Evolutionary conservation across 1,140 invertebrate genomes (phyloP).

Genomic region (Wasmannia auropunctata): DNA sequence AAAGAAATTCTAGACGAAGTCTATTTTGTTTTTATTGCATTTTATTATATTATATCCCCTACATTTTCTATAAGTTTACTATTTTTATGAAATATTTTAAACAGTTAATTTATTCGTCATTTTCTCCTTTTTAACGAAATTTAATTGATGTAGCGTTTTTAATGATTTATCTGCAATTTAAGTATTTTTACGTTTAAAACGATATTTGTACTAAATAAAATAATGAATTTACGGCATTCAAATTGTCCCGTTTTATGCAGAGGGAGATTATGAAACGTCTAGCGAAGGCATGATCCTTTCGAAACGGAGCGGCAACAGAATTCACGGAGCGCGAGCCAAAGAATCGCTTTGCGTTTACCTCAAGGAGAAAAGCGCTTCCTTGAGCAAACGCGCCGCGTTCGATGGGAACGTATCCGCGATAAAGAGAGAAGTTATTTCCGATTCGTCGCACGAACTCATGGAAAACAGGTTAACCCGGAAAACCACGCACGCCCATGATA

Average conservation of each 20-base stretch:
- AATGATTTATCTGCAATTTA: not conserved
- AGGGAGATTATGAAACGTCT: slow-evolving; percentile 73
- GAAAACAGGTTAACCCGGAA: slow-evolving; percentile 1
- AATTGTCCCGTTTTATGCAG: slow-evolving; percentile 11
- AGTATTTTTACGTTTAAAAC: not conserved
- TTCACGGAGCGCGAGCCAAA: not conserved
- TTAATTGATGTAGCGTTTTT: not conserved
- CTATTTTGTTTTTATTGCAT: not conserved
- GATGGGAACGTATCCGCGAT: not conserved
- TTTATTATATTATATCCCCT: not conserved
- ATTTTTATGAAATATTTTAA: slow-evolving; percentile 18
- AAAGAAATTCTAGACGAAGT: not conserved
- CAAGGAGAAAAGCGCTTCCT: not conserved
- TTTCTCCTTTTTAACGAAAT: not conserved
- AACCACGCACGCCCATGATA: not conserved
- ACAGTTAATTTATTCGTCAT: not conserved
- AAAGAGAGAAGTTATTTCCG: slow-evolving; percentile 22
- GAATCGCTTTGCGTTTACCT: not conserved
- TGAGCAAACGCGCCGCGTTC: not conserved
- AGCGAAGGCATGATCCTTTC: slow-evolving; percentile 66
- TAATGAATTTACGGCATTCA: not conserved
- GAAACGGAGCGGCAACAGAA: not conserved
- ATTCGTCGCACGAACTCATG: not conserved
- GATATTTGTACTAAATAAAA: too few species aligned
- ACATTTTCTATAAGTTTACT: not conserved